Evolutionary conservation across 1,140 invertebrate genomes (phyloP), one percentile per base, ranked within the genome.

Genomic region (Matsumurasca onukii): DNA sequence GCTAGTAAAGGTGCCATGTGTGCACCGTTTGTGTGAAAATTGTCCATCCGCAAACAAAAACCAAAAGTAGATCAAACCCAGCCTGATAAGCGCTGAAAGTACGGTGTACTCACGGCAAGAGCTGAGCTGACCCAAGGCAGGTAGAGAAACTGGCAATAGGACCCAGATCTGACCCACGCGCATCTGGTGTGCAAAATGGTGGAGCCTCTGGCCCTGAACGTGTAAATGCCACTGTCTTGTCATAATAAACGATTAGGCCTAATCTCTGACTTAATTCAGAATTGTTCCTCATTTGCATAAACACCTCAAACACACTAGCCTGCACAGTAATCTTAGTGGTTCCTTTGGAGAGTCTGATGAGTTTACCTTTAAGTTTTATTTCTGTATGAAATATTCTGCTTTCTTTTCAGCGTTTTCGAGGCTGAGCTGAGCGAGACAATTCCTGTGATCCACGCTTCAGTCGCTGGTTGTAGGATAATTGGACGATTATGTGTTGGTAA

Each of bases 401-500:
- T 76, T 74, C 64, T 72, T 87, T 86, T 69, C 76, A 95, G 93
- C 82, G 88, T 94, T 52, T 97, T 98, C 82, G 97, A 99, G 83
- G 90, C 91, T 12, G 97, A 99, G 82, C 82, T 98, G 70, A 83
- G 86, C 12, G 97, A 99, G 71, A 88, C 88, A 0, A 94, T 99
- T 70, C 98, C 98, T 5, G 97, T 99, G 17, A 84, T 99, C 20
- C 96, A 99, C 78, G 88, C 91, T 1, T 97, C 95, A 64, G 84
- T 99, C 70, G 93, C 90, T 49, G 97, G 96, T 31, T 98, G 96
- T 80, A 83, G 97, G 69, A 99, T 99, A 68, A 91, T 99, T 76
- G 98, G 98, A 0, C 84, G 97, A 65, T 82, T 97, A 75, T 91
- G 90, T 55, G 92, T 93, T 52, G 88, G 86, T 75, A 83, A 76